phyloP scores from a whole-genome alignment of 2,888 invertebrate genomes.

The Aphelenchoides bicaudatus region DNA sequence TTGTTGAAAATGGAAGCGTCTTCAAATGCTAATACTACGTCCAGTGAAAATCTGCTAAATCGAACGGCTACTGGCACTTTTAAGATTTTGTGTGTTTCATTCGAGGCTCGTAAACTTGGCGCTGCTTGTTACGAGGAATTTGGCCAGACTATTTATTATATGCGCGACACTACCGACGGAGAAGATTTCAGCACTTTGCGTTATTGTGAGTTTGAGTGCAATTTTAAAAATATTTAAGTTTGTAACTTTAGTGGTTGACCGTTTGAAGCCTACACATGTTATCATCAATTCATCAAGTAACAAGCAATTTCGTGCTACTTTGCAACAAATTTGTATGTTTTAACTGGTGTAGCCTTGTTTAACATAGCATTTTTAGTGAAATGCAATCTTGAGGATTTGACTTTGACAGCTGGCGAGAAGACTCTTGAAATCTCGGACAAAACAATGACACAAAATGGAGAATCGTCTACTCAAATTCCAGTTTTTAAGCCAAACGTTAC shows the following conservation, averaged over 20 bases:
- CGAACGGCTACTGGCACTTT: neutral
- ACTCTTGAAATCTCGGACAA: neutral
- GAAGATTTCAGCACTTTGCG: conserved; percentile 37
- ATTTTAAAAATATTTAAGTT: conserved; percentile 8
- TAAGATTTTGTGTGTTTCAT: conserved; percentile 29
- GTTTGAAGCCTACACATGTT: conserved; percentile 44
- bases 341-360: conserved; percentile 1
- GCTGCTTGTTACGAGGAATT: conserved; percentile 39
- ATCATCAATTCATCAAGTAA: conserved; percentile 30
- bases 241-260: conserved; percentile 43
- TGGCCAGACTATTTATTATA: conserved; percentile 29
- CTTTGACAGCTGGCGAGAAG: neutral
- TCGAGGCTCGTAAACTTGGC: conserved; percentile 30
- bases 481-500: neutral
- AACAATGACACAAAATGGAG: neutral
- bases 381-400: conserved; percentile 1
- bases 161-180: conserved; percentile 47
- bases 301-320: conserved; percentile 7
- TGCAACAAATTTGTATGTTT: conserved; percentile 15
- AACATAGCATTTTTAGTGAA: conserved; percentile 11
- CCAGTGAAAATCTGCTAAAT: no score
- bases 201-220: conserved; percentile 33
- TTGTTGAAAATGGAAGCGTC: no score
- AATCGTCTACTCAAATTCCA: no score
- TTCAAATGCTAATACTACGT: no score